Evolutionary conservation across 2,888 invertebrate genomes (phyloP).

Genomic region (Trichopoda pennipes): DNA sequence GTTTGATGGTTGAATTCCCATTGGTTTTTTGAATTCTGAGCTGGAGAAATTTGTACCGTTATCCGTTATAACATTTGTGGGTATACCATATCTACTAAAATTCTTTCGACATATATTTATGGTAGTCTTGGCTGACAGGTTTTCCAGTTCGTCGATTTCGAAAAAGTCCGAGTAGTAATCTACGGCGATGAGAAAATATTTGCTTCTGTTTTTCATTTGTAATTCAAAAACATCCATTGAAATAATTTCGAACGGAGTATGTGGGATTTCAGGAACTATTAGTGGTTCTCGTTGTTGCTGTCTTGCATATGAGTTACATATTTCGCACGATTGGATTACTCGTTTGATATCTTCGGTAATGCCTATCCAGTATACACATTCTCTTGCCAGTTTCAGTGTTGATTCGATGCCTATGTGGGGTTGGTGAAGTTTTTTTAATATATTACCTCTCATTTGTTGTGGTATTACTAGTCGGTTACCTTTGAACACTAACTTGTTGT

Average conservation of each 20-base stretch:
- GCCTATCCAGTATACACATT: slow-evolving; percentile 41
- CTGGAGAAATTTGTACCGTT: slow-evolving; percentile 37
- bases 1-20: slow-evolving; percentile 36
- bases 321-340: slow-evolving; percentile 12
- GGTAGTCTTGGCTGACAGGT: slow-evolving; percentile 18
- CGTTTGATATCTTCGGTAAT: slow-evolving; percentile 22
- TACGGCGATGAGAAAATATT: slow-evolving; percentile 44
- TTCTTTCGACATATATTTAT: slow-evolving; percentile 51
- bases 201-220: slow-evolving; percentile 23
- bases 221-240: slow-evolving; percentile 58
- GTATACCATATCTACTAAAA: slow-evolving; percentile 56
- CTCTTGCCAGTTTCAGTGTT: slow-evolving; percentile 37
- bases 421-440: slow-evolving; percentile 10
- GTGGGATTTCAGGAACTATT: slow-evolving; percentile 31
- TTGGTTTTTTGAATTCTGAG: slow-evolving; percentile 14
- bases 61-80: slow-evolving; percentile 37
- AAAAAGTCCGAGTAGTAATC: slow-evolving; percentile 62
- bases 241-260: slow-evolving; percentile 49
- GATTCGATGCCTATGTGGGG: too few relatives aligned
- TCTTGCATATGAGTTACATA: slow-evolving; percentile 15
- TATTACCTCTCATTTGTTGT: slow-evolving; percentile 32
- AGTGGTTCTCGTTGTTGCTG: slow-evolving; percentile 26
- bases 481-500: slow-evolving; percentile 35
- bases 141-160: slow-evolving; percentile 49
- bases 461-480: slow-evolving; percentile 21